Percentiles rank a stretch among this genome's conserved stretches.
Evolutionary conservation across 2,888 invertebrate species (phyloP).

Genomic region (Willowsia nigromaculata): DNA sequence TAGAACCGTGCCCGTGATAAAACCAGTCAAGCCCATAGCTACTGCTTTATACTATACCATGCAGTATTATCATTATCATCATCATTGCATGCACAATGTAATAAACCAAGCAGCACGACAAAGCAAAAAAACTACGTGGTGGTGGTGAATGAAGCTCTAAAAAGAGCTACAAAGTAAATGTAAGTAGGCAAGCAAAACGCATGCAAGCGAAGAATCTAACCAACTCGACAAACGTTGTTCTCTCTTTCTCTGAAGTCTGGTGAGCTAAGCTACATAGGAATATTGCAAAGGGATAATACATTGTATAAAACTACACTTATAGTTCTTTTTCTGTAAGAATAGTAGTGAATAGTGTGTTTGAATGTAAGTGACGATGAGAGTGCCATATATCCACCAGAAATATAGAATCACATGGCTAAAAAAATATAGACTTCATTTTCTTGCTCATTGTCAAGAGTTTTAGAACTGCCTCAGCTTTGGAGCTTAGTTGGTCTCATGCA

Average conservation of each 20-base stretch:
- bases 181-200: neutral
- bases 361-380: neutral
- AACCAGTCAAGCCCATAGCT: conserved; percentile 58
- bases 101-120: neutral
- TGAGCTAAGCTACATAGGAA: no score
- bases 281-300: no score
- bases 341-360: neutral
- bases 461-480: no score
- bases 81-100: conserved; percentile 10
- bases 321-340: no score
- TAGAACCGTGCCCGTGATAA: conserved; percentile 52
- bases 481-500: no score
- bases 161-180: conserved; percentile 25
- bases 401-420: neutral
- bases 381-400: conserved; percentile 6
- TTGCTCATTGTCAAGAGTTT: conserved; percentile 1
- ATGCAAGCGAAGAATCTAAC: conserved; percentile 12
- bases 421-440: neutral
- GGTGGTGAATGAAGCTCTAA: conserved; percentile 2
- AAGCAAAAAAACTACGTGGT: conserved; percentile 25
- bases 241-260: conserved; percentile 2
- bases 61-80: neutral
- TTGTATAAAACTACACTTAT: no score
- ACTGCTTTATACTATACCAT: neutral
- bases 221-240: conserved; percentile 24